Percentiles rank a stretch among this genome's conserved stretches.
Evolutionary conservation across 2,113 vertebrate species (phyloP).

Genomic region (Ptychochromis oligacanthus): DNA sequence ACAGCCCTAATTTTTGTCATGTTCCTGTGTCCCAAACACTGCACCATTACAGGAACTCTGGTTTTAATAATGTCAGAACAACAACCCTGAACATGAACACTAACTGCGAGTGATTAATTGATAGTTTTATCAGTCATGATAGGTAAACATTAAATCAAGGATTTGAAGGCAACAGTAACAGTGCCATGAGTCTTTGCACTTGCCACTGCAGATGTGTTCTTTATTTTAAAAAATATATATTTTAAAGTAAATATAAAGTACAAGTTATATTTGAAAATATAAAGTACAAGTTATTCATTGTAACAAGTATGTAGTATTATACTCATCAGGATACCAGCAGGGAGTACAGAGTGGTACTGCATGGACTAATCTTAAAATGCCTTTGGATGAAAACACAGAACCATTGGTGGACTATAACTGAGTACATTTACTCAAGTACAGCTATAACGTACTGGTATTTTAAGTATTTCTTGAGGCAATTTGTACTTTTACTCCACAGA

Average conservation of each 20-base stretch:
- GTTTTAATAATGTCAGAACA: not conserved
- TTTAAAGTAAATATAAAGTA: too few relatives aligned
- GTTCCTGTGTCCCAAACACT: not conserved
- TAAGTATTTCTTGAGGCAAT: not conserved
- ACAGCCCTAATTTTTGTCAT: not conserved
- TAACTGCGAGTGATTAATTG: not conserved
- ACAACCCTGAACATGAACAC: not conserved
- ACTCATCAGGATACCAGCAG: not conserved
- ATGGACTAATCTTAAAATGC: not conserved
- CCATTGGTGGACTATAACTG: not conserved
- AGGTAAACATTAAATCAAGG: not conserved
- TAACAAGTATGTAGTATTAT: not conserved
- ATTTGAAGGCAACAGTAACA: not conserved
- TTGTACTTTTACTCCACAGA: not conserved
- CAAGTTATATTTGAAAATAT: too few relatives aligned
- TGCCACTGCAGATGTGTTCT: not conserved
- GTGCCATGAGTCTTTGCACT: not conserved
- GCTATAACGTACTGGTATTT: not conserved
- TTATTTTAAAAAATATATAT: not conserved
- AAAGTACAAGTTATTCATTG: too few relatives aligned
- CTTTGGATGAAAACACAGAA: not conserved
- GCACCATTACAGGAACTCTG: not conserved
- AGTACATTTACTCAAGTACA: not conserved
- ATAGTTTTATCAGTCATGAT: not conserved
- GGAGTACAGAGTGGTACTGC: not conserved